Evolutionary conservation across 2,113 vertebrate species (phyloP), one percentile per base, ranked within the genome.

Genomic region (Oplegnathus fasciatus): DNA sequence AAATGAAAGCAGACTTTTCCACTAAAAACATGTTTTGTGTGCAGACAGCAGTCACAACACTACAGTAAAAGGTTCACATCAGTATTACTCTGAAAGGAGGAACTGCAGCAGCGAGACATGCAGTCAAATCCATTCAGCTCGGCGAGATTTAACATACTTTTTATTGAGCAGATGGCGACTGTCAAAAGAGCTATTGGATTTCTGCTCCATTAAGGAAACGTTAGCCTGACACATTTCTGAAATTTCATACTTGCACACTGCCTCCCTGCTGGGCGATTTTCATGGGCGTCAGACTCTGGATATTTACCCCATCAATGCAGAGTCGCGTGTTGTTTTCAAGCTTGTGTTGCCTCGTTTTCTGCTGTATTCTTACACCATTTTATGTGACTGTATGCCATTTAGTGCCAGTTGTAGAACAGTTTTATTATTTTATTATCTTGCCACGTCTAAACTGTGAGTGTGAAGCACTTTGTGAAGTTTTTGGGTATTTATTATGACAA

Each of bases 181-280:
- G 40, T 84, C 64, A 88, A 68, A n/a, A 84, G 77, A 85, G 52
- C 40, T 42, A 77, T 55, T 89, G 54, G 69, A 55, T 88, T 93
- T 67, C 65, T 79, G 78, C 86, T 83, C 70, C 79, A 62, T 88
- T 78, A 75, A 79, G 73, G 50, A 81, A 86, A 44, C 34, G 34
- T 37, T 37, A 37, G 34, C 6, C 34, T 37, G 34, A 37, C 34
- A 37, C 50, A 5, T 64, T 77, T 58, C n/a, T 40, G 42, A 82
- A 58, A 58, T 75, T 11, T 67, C 42, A 58, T 42, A 40, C 75
- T 78, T 66, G 46, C 52, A 32, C 22, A 22, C 22, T 9, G 75
- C 62, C 10, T 24, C 58, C 72, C 66, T 0, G 48, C 80, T 37
- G 68, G 75, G 30, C 15, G 9, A 69, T 40, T 75, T 48, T 57